Percentiles rank a stretch among this genome's conserved stretches.
Evolutionary conservation across 1,140 invertebrate genomes (phyloP).

Genomic region (Diorhabda carinulata): DNA sequence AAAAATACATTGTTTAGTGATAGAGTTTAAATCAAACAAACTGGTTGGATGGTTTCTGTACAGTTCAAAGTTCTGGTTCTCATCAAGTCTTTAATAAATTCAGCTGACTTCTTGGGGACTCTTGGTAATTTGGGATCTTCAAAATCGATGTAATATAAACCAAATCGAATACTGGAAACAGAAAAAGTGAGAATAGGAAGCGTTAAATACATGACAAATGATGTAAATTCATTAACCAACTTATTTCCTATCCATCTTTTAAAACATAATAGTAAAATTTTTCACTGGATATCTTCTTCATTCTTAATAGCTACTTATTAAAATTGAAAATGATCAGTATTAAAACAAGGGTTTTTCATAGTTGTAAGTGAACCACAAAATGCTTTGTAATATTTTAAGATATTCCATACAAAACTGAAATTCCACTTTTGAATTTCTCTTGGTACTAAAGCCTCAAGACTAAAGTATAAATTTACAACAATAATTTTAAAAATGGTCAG

Average conservation of each 20-base stretch:
- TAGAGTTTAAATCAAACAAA: neutral
- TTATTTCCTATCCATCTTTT: neutral
- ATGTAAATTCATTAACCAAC: neutral
- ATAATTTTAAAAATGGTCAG: too few species aligned
- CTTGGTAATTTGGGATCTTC: constrained; percentile 11
- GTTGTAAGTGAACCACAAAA: too few species aligned
- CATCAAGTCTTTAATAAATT: constrained; percentile 4
- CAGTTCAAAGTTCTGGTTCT: neutral
- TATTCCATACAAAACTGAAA: too few species aligned
- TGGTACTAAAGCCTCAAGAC: too few species aligned
- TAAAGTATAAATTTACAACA: too few species aligned
- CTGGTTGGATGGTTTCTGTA: too few species aligned
- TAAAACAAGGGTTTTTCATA: too few species aligned
- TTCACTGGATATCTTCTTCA: neutral
- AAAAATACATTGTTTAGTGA: neutral
- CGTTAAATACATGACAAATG: neutral
- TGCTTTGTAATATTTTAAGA: too few species aligned
- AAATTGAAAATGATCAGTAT: neutral
- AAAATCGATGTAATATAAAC: constrained; percentile 12
- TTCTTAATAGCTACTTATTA: neutral
- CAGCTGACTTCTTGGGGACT: neutral
- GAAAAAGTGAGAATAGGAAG: constrained; percentile 14
- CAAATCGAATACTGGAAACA: constrained; percentile 48
- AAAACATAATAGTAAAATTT: neutral
- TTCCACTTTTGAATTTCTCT: too few species aligned